A percentile compares a stretch with the other conserved stretches of the same genome.
Conservation (phyloP, 2,113 vertebrate species). For the Eclectus roratus region DNA sequence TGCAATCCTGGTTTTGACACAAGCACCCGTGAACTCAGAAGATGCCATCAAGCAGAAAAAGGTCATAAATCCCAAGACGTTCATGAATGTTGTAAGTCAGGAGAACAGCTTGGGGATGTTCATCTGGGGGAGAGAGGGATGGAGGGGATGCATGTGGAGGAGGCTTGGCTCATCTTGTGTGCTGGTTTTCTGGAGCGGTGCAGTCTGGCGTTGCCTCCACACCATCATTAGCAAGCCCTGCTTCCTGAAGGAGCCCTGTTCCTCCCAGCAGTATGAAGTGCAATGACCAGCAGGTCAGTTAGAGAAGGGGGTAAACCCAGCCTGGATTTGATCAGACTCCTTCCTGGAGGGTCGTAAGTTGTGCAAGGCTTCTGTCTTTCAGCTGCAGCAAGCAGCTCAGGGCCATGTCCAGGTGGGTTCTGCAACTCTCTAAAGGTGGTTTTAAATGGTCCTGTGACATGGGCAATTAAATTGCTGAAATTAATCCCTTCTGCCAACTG, state of each 20-base stretch:
- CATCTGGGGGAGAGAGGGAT: neutral
- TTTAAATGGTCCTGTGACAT: fast-evolving
- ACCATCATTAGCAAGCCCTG: neutral
- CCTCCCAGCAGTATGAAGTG: neutral
- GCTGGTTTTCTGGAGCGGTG: neutral
- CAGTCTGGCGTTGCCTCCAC: fast-evolving
- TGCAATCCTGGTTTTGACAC: neutral
- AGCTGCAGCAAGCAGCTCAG: neutral
- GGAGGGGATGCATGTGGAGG: no score
- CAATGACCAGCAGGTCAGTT: neutral
- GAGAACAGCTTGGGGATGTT: fast-evolving
- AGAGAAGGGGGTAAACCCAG: neutral
- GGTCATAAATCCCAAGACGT: neutral
- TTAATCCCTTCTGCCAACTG: neutral
- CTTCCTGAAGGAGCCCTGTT: neutral
- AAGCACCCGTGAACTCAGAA: neutral
- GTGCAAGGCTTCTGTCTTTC: neutral
- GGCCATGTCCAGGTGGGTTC: neutral
- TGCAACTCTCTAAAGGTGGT: neutral
- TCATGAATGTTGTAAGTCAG: conserved; percentile 44
- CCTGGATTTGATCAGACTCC: neutral
- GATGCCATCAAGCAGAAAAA: fast-evolving
- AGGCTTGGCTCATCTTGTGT: neutral
- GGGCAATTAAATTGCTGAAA: neutral
- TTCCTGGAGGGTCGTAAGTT: neutral